These are phyloP conservation scores for Rhagoletis zephyria DNA, from an alignment of 1,140 invertebrate genomes.

Conservation along the genomic window DNA sequence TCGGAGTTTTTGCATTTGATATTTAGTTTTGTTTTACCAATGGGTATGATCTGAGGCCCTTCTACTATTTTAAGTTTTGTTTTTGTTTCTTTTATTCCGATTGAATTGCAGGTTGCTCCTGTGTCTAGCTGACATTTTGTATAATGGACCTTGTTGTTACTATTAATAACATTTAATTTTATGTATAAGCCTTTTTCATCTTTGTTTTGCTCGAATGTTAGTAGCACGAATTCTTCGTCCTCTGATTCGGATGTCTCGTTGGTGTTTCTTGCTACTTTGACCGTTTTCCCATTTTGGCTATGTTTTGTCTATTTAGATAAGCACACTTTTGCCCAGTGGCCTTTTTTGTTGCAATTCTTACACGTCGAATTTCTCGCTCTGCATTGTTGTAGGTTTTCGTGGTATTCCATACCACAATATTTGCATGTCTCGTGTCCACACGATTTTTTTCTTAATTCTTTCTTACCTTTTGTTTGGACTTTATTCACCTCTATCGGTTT, in stretches of 20 bases:
- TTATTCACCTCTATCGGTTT: neutral
- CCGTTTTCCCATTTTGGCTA: neutral
- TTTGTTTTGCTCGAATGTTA: neutral
- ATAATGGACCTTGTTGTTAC: neutral
- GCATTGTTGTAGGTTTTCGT: neutral
- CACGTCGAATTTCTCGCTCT: too few species aligned
- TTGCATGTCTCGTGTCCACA: neutral
- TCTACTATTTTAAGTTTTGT: constrained; percentile 21
- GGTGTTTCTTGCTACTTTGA: neutral
- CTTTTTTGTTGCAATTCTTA: constrained; percentile 26
- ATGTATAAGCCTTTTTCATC: neutral
- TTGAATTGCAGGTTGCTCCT: constrained; percentile 16
- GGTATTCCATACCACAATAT: constrained; percentile 10
- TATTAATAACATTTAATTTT: neutral
- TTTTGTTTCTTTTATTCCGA: constrained; percentile 25
- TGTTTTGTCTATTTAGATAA: neutral
- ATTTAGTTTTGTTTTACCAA: neutral
- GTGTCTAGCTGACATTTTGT: constrained; percentile 30
- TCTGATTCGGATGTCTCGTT: constrained; percentile 1
- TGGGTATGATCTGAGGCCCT: neutral
- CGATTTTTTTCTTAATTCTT: neutral
- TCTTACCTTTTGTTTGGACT: neutral
- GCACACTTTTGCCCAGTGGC: neutral
- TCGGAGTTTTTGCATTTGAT: neutral
- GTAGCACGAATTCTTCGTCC: neutral